Evolutionary conservation across 1,140 invertebrate species (phyloP).

Genomic region (Drosophila cardini): DNA sequence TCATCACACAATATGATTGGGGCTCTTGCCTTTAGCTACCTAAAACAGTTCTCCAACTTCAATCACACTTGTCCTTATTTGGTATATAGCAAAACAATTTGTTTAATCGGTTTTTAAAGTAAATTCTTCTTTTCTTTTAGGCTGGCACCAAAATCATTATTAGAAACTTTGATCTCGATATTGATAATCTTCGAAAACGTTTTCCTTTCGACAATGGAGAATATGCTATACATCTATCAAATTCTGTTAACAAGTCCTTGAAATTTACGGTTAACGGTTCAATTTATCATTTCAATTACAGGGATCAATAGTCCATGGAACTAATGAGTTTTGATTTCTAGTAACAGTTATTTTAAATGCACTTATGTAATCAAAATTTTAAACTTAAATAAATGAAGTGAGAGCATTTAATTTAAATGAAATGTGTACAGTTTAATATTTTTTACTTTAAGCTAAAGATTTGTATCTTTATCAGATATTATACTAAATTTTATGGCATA

Average conservation of each 20-base stretch:
- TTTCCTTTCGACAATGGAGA: conserved; percentile 44
- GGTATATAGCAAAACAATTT: too few species aligned
- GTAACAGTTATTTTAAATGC: too few species aligned
- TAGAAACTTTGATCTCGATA: conserved; percentile 15
- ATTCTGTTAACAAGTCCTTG: neutral
- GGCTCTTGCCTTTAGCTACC: neutral
- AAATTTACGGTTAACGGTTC: conserved; percentile 18
- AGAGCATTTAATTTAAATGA: too few species aligned
- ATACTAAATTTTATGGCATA: too few species aligned
- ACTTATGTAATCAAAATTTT: too few species aligned
- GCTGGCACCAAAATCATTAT: neutral
- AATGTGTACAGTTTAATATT: too few species aligned
- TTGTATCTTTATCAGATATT: too few species aligned
- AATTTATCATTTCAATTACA: conserved; percentile 27
- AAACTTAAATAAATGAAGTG: too few species aligned
- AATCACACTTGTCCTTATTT: conserved; percentile 34
- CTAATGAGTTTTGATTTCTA: too few species aligned
- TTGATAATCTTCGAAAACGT: conserved; percentile 25
- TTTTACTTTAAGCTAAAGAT: too few species aligned
- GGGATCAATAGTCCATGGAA: conserved; percentile 1
- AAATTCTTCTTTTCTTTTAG: too few species aligned
- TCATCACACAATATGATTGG: neutral
- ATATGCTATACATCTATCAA: conserved; percentile 19
- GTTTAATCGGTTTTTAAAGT: too few species aligned
- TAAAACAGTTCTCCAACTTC: conserved; percentile 5